phyloP scores from a whole-genome alignment of 2,888 invertebrate genomes.

The Philaethria dido region DNA sequence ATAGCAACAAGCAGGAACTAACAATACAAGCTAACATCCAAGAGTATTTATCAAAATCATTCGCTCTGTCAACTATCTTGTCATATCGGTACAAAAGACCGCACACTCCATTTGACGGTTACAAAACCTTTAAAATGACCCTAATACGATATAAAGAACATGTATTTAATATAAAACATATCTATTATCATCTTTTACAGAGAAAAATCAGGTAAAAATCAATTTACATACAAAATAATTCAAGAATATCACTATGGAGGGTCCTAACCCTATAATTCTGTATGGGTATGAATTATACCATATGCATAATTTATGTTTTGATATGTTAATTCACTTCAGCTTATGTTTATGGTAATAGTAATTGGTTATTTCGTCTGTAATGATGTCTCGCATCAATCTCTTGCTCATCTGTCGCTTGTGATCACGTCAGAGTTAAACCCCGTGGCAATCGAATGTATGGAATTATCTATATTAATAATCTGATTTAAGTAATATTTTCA shows the following conservation, averaged over 20 bases:
- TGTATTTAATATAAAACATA: slow-evolving; percentile 19
- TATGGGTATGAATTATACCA: slow-evolving; percentile 57
- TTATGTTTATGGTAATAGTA: slow-evolving; percentile 82
- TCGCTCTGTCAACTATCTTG: slow-evolving; percentile 56
- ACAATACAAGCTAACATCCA: slow-evolving; percentile 48
- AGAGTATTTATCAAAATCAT: slow-evolving; percentile 49
- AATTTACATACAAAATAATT: slow-evolving; percentile 60
- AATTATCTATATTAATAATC: slow-evolving; percentile 67
- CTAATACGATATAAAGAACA: slow-evolving; percentile 44
- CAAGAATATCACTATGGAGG: slow-evolving; percentile 49
- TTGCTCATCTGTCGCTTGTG: slow-evolving; percentile 65
- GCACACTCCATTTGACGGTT: slow-evolving; percentile 60
- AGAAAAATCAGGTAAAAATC: slow-evolving; percentile 54
- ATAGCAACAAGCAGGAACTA: slow-evolving; percentile 38
- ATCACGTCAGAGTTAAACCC: slow-evolving; percentile 52
- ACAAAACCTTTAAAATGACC: slow-evolving; percentile 51
- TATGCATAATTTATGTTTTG: slow-evolving; percentile 74
- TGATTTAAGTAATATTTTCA: slow-evolving; percentile 21
- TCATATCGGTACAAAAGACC: slow-evolving; percentile 52
- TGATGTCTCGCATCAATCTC: slow-evolving; percentile 61
- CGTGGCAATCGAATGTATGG: slow-evolving; percentile 16
- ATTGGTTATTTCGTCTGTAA: slow-evolving; percentile 78
- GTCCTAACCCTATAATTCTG: slow-evolving; percentile 66
- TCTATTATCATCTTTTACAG: slow-evolving; percentile 33
- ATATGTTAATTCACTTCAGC: slow-evolving; percentile 77